Base-by-base conservation (phyloP, 2,113 vertebrate species). In the Promerops cafer region DNA sequence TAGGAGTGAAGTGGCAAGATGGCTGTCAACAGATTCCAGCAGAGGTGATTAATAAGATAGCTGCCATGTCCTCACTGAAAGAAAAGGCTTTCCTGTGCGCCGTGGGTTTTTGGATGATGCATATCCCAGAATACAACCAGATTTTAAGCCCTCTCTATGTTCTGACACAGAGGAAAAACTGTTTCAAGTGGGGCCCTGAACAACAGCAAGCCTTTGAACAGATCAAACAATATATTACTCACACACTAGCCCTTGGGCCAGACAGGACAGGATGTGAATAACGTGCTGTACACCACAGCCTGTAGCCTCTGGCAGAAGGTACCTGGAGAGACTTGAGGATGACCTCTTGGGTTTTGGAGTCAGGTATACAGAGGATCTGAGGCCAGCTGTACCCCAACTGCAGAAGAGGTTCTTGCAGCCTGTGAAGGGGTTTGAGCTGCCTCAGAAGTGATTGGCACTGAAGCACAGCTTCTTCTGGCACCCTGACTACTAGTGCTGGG, bases 91-190 rank as follows among this genome's bases (percentile, higher is more conserved):
- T 74, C 50, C n/a, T 56, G 24, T 12, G 23, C 1, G 1, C 10
- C 0, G 0, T 65, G 23, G 15, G n/a, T 47, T 85, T 74, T 56
- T 56, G 70, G 42, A 75, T 30, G 37, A 66, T 57, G 30, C 35
- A 13, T 24, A 57, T 66, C 35, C 22, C 21, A 11, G 21, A 50
- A 66, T 10, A 42, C 8, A 66, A 26, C 13, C 9, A 31, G 44
- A 50, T 7, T 50, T 31, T 27, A 59, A 50, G 11, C 11, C 21
- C 35, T 76, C 52, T 76, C 52, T 76, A 7, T 37, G 13, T 35
- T 31, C 26, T 59, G 35, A 42, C 16, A 26, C 0, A 0, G 44
- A 42, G 28, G 8, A 21, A 66, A 49, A 57, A 31, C 15, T 49
- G 2, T 70, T 69, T 50, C 16, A 50, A 12, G 9, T n/a, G 35